Base-by-base conservation (phyloP, 2,888 invertebrate species). In the Cheilosia impressa region DNA sequence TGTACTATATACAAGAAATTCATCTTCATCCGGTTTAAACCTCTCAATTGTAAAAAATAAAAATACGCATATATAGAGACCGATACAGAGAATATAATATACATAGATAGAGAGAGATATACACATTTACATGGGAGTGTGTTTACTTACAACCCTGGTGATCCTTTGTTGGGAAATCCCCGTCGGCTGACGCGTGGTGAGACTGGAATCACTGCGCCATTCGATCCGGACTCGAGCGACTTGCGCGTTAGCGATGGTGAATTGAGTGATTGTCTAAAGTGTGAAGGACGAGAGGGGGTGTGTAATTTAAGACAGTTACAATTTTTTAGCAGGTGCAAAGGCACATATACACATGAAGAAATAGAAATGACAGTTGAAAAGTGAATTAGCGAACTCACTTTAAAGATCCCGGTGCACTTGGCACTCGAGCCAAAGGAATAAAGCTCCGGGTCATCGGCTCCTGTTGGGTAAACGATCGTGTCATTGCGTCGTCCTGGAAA, bases 341-440 rank as follows among this genome's bases (percentile, higher is more conserved):
- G 10, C 9, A 47, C 9, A 31, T 9, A 19, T 47, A 10, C 1
- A 41, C 41, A 65, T 34, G 10, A 38, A 63, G 63, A 4, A 10
- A 4, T 27, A 50, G 6, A 47, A 22, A 63, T 9, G 9, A 4
- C 27, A 38, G 2, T 19, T 34, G 15, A 4, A 62, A 19, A 10
- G 19, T 10, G 19, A 4, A 1, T 3, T 19, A n/a, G 22, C 9
- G 13, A 17, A 92, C 92, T 93, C 92, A 96, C 96, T 95, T 95
- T 87, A 96, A 93, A 88, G 96, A 95, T 88, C 96, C 96, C 5
- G 96, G 96, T 53, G 96, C 96, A 91, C 96, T 96, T 87, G 96
- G 96, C 72, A 96, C 94, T 92, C 93, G 94, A 89, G 93, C 94
- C 88, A 93, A 93, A 90, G 90, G 94, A 87, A 90, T 89, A 81